Evolutionary conservation across 2,888 invertebrate genomes (phyloP), one percentile per base, ranked within the genome.

Genomic region (Nineta flava): DNA sequence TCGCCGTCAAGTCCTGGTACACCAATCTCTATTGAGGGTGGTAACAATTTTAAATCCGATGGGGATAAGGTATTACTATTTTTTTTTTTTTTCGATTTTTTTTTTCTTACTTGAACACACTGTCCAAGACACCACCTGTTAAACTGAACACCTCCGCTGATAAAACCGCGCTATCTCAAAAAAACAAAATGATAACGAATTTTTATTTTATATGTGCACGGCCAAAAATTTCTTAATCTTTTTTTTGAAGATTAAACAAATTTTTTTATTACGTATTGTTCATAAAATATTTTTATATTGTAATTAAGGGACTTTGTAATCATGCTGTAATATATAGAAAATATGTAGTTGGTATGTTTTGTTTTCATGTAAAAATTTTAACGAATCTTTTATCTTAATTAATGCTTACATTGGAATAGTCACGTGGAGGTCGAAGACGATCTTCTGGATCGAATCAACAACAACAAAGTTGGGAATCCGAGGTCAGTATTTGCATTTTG

Each of bases 1-100:
- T 66, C 66, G 51, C 66, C 70, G 53, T 65, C 68, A 52, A 68
- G 69, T 55, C 70, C 70, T 50, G 68, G 68, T 53, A 70, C 70
- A 56, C 70, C 69, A 44, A 59, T 67, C 31, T 66, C 66, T 35
- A 67, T 68, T 55, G 67, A 66, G 52, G 68, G 68, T 55, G 48
- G 51, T 31, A 66, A 64, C 56, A 67, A 67, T 58, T 65, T 64
- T 26, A 35, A 34, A 12, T 34, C 19, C 17, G 47, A 47, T 55
- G 67, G 66, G 56, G 68, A 68, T 61, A 68, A 68, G 67, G 68
- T 68, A 61, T 47, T 50, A 53, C 19, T 16, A 2, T 7, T 17
- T 43, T 43, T 43, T 16, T 9, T 16, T 19, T 19, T 43, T 16
- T 10, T 43, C 15, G 7, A 26, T 26, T 26, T 26, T 26, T 26